Evolutionary conservation across 2,113 vertebrate genomes (phyloP).

Genomic region (Carassius auratus): DNA sequence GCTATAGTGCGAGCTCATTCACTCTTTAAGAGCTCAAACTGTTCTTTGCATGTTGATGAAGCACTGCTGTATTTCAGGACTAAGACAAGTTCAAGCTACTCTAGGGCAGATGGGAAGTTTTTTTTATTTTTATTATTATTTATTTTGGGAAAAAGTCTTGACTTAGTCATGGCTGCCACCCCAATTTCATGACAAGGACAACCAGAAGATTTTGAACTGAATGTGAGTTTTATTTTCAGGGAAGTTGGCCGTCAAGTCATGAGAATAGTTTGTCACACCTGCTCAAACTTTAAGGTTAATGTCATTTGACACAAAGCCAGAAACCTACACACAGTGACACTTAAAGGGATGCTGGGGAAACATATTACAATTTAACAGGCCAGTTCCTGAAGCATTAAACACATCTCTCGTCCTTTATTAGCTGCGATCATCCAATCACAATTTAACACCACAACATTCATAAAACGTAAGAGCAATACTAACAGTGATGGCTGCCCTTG

Average conservation of each 20-base stretch:
- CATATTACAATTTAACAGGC: slow-evolving; percentile 43
- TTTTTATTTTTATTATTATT: slow-evolving; percentile 37
- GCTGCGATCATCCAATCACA: not conserved
- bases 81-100: slow-evolving; percentile 68
- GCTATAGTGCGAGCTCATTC: not conserved
- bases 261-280: slow-evolving; percentile 59
- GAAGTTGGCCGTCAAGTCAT: slow-evolving; percentile 47
- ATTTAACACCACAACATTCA: not conserved
- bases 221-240: slow-evolving; percentile 64
- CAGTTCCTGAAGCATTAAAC: not conserved
- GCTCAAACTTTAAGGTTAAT: slow-evolving; percentile 49
- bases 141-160: slow-evolving; percentile 64
- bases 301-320: slow-evolving; percentile 44
- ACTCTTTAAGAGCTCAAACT: slow-evolving; percentile 55
- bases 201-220: slow-evolving; percentile 51
- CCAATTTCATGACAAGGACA: slow-evolving; percentile 60
- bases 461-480: no score
- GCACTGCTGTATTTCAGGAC: slow-evolving; percentile 65
- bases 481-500: not conserved
- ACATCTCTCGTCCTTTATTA: not conserved
- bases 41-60: slow-evolving; percentile 68
- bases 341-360: slow-evolving; percentile 22
- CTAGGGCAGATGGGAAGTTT: slow-evolving; percentile 56
- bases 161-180: slow-evolving; percentile 70
- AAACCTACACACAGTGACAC: slow-evolving; percentile 38